Percentiles rank a stretch among this genome's conserved stretches.
Conservation (phyloP, 1,140 invertebrate species). For the Calosoma granatense region DNA sequence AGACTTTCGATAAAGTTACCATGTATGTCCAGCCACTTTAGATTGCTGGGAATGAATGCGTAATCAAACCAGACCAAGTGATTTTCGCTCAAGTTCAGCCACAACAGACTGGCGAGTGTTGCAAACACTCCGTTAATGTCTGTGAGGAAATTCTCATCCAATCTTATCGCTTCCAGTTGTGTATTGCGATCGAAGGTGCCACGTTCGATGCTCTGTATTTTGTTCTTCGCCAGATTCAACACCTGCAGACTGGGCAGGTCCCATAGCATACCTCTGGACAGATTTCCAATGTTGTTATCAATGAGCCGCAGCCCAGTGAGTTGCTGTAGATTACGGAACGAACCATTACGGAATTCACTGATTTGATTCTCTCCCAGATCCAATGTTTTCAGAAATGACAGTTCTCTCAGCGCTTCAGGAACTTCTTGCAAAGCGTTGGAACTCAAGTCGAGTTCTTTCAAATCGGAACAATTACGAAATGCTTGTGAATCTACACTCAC, state of each 20-base stretch:
- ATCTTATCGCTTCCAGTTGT: constrained; percentile 68
- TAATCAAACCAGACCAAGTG: constrained; percentile 86
- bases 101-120: constrained; percentile 64
- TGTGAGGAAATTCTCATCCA: constrained; percentile 77
- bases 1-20: constrained; percentile 77
- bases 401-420: constrained; percentile 69
- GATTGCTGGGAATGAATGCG: constrained; percentile 72
- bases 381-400: constrained; percentile 73
- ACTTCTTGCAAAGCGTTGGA: constrained; percentile 72
- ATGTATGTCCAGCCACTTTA: constrained; percentile 85
- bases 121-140: constrained; percentile 81
- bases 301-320: constrained; percentile 74
- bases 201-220: constrained; percentile 70
- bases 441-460: constrained; percentile 83
- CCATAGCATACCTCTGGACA: constrained; percentile 75
- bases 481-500: constrained; percentile 68
- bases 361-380: constrained; percentile 84
- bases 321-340: constrained; percentile 73
- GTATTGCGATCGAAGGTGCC: constrained; percentile 71
- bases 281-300: constrained; percentile 76
- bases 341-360: constrained; percentile 64
- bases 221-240: constrained; percentile 78
- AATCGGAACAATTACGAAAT: constrained; percentile 81
- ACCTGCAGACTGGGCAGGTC: constrained; percentile 73
- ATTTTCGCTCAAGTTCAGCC: constrained; percentile 86